Conservation (phyloP, 1,140 invertebrate species). For the Aphidius ervi region DNA sequence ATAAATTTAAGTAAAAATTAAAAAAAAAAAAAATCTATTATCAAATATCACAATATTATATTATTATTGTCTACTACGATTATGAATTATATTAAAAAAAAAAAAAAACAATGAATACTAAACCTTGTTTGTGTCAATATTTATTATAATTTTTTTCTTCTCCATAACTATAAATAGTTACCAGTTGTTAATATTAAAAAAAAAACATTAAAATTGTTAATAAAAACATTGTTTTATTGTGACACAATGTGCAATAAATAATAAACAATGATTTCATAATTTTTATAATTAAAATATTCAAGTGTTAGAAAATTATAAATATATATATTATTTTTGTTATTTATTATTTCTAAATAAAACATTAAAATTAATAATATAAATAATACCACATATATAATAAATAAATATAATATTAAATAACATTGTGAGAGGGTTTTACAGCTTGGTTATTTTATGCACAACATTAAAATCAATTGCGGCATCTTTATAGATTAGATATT, state of each 20-base stretch:
- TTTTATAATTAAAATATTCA: not conserved
- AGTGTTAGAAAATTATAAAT: too few species aligned
- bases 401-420: not conserved
- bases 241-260: constrained; percentile 19
- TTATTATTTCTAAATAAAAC: too few species aligned
- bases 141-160: not conserved
- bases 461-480: constrained; percentile 43
- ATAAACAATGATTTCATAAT: constrained; percentile 13
- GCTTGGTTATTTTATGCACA: constrained; percentile 33
- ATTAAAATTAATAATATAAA: not conserved
- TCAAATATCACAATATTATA: constrained; percentile 43
- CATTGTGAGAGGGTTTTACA: constrained; percentile 29
- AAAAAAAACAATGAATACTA: constrained; percentile 9
- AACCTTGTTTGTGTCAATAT: not conserved
- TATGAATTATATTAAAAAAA: constrained; percentile 53
- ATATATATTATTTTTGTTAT: too few species aligned
- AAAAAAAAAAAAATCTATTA: constrained; percentile 38
- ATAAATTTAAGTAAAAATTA: constrained; percentile 44
- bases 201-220: not conserved
- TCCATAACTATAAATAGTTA: constrained; percentile 6
- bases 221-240: constrained; percentile 6
- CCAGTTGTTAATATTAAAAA: not conserved
- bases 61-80: constrained; percentile 52
- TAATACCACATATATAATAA: not conserved
- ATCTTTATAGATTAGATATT: constrained; percentile 36